Conservation (phyloP, 2,113 vertebrate genomes). For the Motacilla alba region DNA sequence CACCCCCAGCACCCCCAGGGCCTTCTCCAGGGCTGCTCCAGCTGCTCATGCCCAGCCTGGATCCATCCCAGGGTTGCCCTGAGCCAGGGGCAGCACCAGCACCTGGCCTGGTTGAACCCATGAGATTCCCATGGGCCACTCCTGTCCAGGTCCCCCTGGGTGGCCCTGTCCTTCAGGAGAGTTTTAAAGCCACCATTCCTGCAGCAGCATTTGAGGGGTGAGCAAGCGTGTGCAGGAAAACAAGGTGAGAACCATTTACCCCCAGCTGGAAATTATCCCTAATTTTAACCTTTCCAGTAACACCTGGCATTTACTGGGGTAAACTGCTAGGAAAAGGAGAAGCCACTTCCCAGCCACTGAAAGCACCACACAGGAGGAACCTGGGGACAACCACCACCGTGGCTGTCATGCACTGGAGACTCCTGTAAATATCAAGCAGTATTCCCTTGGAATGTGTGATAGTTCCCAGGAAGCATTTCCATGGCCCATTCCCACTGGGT, state of each 20-base stretch:
- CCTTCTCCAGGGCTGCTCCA: neutral
- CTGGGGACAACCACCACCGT: rapidly evolving
- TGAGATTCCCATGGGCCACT: neutral
- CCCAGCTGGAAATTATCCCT: neutral
- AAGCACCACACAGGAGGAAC: neutral
- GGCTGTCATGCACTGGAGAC: neutral
- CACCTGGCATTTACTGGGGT: neutral
- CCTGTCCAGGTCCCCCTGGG: neutral
- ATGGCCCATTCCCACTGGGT: neutral
- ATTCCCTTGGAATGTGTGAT: too few relatives aligned
- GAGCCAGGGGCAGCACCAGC: neutral
- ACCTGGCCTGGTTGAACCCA: neutral
- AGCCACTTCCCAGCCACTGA: neutral
- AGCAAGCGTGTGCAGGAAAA: neutral
- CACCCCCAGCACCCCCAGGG: neutral
- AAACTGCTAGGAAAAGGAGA: neutral
- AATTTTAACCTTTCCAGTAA: neutral
- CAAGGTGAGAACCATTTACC: neutral
- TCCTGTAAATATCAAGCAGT: neutral
- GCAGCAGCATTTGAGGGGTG: neutral
- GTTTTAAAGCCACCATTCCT: neutral
- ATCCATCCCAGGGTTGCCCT: rapidly evolving
- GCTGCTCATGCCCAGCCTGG: neutral
- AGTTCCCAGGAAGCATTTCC: neutral
- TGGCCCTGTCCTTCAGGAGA: neutral